These are phyloP conservation scores for Boleophthalmus pectinirostris DNA, from an alignment of 2,113 vertebrate species.

Conservation along the genomic window DNA sequence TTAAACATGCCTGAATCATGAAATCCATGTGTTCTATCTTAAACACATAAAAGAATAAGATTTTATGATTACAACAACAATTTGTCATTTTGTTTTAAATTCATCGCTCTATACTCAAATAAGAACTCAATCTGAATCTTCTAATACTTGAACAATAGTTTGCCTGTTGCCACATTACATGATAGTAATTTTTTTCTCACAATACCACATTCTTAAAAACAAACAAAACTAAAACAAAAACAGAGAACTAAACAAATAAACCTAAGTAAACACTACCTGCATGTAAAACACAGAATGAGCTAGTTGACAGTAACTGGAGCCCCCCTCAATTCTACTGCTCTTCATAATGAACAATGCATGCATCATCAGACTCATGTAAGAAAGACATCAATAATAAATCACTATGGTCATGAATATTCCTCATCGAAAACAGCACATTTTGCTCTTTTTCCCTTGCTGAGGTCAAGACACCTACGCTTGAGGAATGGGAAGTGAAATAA, in stretches of 20 bases:
- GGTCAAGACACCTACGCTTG: slow-evolving; percentile 25
- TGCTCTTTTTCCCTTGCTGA: neutral
- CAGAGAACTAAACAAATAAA: neutral
- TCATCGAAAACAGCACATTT: neutral
- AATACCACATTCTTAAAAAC: no score
- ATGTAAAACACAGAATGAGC: neutral
- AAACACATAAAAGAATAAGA: no score
- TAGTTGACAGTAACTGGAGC: neutral
- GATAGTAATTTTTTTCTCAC: no score
- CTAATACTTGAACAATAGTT: no score
- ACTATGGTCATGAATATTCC: neutral
- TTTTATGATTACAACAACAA: no score
- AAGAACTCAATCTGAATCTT: no score
- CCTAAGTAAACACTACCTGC: neutral
- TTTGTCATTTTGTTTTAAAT: no score
- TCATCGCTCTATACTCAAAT: no score
- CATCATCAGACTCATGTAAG: neutral
- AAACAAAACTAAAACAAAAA: no score
- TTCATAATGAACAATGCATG: neutral
- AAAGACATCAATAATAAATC: neutral
- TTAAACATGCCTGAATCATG: neutral
- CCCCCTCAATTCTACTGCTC: neutral
- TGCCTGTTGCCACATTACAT: no score
- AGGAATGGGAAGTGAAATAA: slow-evolving; percentile 26
- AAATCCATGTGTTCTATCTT: neutral